phyloP scores from a whole-genome alignment of 1,140 invertebrate species.

The Dendrolimus punctatus region DNA sequence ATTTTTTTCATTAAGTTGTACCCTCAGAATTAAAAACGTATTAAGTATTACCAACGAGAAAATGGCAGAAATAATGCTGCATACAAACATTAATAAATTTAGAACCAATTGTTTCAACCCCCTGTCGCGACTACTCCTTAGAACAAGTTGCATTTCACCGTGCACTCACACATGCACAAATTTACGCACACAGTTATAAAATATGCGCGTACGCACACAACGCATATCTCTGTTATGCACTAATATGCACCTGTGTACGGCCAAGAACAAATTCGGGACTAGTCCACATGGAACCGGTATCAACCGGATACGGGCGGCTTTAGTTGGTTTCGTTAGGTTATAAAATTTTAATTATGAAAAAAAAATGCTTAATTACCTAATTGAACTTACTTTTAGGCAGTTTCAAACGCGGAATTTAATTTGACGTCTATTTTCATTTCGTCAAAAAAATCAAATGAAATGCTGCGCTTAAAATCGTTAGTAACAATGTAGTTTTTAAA shows the following conservation, averaged over 20 bases:
- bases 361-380: too few relatives aligned
- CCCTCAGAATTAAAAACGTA: too few relatives aligned
- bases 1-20: too few relatives aligned
- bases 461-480: too few relatives aligned
- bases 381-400: too few relatives aligned
- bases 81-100: conserved; percentile 1
- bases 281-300: conserved; percentile 17
- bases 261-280: conserved; percentile 34
- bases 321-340: background rate
- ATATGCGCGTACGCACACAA: conserved; percentile 3
- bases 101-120: conserved; percentile 20
- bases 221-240: conserved; percentile 11
- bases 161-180: conserved; percentile 34
- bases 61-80: too few relatives aligned
- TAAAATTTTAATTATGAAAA: too few relatives aligned
- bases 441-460: too few relatives aligned
- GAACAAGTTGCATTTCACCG: conserved; percentile 63
- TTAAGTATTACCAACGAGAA: too few relatives aligned
- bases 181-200: conserved; percentile 13
- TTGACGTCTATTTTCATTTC: too few relatives aligned
- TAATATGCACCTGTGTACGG: conserved; percentile 33
- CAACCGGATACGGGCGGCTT: conserved; percentile 8
- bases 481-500: too few relatives aligned
- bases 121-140: conserved; percentile 48
- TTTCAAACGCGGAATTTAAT: too few relatives aligned